phyloP scores from a whole-genome alignment of 2,888 invertebrate genomes.

The Pedicia rivosa region DNA sequence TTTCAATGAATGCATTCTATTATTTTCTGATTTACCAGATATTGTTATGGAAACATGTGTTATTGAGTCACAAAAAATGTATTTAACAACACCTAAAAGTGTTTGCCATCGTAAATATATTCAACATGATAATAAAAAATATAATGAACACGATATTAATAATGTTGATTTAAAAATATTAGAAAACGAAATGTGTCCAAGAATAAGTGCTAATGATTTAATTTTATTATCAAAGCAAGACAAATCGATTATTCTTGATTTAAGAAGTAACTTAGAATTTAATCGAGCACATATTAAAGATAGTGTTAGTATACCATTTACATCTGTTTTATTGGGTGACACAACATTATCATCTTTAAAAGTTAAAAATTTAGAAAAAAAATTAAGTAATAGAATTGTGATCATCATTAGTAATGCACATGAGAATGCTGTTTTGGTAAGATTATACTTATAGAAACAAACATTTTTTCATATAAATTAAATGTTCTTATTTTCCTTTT shows the following conservation, averaged over 20 bases:
- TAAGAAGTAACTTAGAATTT: conserved; percentile 39
- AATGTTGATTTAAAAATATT: conserved; percentile 51
- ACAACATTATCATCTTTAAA: conserved; percentile 55
- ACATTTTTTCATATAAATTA: background rate
- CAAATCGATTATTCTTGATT: conserved; percentile 47
- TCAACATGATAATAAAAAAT: conserved; percentile 10
- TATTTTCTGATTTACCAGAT: conserved; percentile 97
- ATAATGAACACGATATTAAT: conserved; percentile 35
- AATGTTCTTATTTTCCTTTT: conserved; percentile 16
- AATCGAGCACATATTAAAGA: conserved; percentile 61
- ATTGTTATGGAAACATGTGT: conserved; percentile 91
- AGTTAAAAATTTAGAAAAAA: conserved; percentile 38
- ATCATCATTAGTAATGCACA: conserved; percentile 66
- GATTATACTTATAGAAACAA: conserved; percentile 12
- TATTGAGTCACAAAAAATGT: conserved; percentile 72
- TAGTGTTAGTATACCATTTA: conserved; percentile 81
- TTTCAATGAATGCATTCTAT: conserved; percentile 94
- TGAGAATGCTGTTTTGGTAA: conserved; percentile 58
- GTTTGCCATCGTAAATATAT: conserved; percentile 74
- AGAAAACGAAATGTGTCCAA: conserved; percentile 58
- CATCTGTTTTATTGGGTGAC: conserved; percentile 55
- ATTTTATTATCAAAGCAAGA: conserved; percentile 49
- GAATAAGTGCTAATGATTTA: conserved; percentile 76
- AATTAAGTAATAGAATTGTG: conserved; percentile 46
- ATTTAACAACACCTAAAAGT: conserved; percentile 71